Conservation (phyloP, 2,113 vertebrate genomes). For the Lophochroa leadbeateri region DNA sequence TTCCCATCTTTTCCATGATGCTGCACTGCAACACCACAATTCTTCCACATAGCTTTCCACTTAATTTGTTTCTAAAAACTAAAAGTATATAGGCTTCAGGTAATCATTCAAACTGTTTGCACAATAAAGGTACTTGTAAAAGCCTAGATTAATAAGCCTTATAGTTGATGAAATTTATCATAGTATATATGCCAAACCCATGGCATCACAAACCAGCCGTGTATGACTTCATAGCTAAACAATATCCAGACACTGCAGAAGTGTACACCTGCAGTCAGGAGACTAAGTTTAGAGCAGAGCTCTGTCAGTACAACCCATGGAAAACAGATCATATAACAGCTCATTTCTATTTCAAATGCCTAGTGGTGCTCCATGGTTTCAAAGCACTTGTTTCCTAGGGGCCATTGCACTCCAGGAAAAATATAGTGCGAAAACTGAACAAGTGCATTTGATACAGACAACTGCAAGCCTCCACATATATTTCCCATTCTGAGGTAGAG, state of each 20-base stretch:
- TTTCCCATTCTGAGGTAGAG: not conserved
- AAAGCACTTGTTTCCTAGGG: not conserved
- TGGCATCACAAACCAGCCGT: not conserved
- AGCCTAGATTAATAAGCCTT: not conserved
- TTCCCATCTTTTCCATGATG: not conserved
- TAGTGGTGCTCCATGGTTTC: not conserved
- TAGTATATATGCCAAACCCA: not conserved
- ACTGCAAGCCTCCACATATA: not conserved
- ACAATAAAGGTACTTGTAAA: not conserved
- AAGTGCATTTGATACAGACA: not conserved
- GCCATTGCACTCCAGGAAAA: not conserved
- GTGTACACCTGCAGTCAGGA: not conserved
- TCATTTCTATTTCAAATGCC: not conserved
- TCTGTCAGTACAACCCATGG: not conserved
- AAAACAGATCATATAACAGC: rapidly evolving
- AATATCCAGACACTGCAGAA: not conserved
- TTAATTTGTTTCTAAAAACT: not conserved
- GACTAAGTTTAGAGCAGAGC: not conserved
- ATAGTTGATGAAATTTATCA: not conserved
- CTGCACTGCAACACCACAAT: not conserved
- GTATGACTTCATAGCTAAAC: not conserved
- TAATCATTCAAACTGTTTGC: not conserved
- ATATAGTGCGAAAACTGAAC: not conserved
- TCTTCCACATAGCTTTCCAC: not conserved
- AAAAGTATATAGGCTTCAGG: not conserved